These are phyloP conservation scores for Eurois occulta DNA, from an alignment of 2,888 invertebrate species.

Conservation along the genomic window DNA sequence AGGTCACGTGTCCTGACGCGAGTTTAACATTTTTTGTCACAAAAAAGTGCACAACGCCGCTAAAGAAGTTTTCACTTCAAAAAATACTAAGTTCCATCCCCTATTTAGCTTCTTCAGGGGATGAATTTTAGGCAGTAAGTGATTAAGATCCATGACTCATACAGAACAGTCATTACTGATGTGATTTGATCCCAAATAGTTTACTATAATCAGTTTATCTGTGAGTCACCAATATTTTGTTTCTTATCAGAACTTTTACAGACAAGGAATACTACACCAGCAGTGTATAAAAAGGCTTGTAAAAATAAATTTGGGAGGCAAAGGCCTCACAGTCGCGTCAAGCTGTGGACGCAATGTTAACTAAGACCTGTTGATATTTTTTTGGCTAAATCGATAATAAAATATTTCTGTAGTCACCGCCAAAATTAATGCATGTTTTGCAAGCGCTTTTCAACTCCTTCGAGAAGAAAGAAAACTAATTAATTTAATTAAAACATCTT, in stretches of 20 bases:
- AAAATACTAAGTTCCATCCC: background rate
- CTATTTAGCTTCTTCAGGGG: background rate
- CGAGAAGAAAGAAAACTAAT: background rate
- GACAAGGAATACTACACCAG: slow-evolving; percentile 8
- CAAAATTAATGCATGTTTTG: background rate
- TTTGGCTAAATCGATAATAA: background rate
- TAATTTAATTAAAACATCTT: no score
- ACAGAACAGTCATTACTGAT: background rate
- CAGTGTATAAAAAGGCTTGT: slow-evolving; percentile 5
- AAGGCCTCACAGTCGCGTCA: background rate
- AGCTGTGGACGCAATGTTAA: background rate
- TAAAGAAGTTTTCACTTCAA: no score
- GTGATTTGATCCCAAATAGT: slow-evolving; percentile 14
- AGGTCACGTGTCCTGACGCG: no score
- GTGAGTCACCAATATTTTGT: slow-evolving; percentile 19
- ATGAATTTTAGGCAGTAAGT: background rate
- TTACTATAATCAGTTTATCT: slow-evolving; percentile 19
- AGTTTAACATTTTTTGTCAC: no score
- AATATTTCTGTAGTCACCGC: background rate
- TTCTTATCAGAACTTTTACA: slow-evolving; percentile 3
- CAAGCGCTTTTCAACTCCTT: background rate
- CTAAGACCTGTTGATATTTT: background rate
- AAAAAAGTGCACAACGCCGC: no score
- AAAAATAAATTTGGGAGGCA: background rate
- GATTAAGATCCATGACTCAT: slow-evolving; percentile 12